Evolutionary conservation across 2,113 vertebrate genomes (phyloP), one percentile per base, ranked within the genome.

Genomic region (Galbula dea): DNA sequence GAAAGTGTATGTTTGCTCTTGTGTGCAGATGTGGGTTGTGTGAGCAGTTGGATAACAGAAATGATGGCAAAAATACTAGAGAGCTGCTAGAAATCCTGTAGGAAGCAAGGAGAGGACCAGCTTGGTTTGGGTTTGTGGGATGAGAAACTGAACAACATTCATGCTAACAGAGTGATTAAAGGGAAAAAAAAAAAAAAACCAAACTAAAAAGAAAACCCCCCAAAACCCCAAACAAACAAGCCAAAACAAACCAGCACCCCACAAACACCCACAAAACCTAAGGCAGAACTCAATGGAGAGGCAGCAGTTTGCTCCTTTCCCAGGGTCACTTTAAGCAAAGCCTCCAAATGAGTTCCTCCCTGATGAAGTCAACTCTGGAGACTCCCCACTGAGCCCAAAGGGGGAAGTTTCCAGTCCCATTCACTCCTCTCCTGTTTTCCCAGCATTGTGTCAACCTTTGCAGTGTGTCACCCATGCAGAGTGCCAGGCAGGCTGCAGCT

Each of bases 371-470:
- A 96, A 94, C 82, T 80, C 48, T 87, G 84, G 91, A 62, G 94
- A 54, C 80, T 88, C 84, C 89, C 91, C 63, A 75, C 88, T 89
- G 86, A 93, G 89, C 86, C 93, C 90, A 94, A 68, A 87, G 80
- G 77, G 45, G 45, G 76, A 74, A 65, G 36, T 86, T 96, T 93
- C 52, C 72, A 79, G 69, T 86, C 86, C 68, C 89, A 79, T 89
- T 95, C 46, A 84, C 93, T 94, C 93, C 79, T 67, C 79, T 83
- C 74, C 66, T 86, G 58, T 83, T 90, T 97, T 96, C 94, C 96
- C 92, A 95, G 85, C 77, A 90, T 88, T 96, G 87, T 94, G 90
- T 90, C 89, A 97, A 86, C 85, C 83, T 95, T 90, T 85, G 59
- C 67, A 83, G 95, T 92, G 93, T 96, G 93, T 82, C 93, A 96